A percentile compares a stretch with the other conserved stretches of the same genome.
Evolutionary conservation across 2,888 invertebrate species (phyloP).

Genomic region (Parthenolecanium corni): DNA sequence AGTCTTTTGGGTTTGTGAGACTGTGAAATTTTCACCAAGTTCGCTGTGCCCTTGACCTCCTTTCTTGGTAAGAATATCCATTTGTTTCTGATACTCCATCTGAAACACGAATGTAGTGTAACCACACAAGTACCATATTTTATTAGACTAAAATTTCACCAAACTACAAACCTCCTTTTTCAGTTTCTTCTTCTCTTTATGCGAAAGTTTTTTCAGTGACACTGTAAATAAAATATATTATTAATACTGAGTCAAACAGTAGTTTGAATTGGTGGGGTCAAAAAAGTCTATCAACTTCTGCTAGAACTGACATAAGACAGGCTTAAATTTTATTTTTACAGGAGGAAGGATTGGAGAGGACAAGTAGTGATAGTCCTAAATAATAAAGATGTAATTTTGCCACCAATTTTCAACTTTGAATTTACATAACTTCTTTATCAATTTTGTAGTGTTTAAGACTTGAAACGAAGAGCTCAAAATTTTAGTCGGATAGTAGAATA

Average conservation of each 20-base stretch:
- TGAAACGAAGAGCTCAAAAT: no score
- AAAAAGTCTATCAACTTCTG: background rate
- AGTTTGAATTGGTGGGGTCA: background rate
- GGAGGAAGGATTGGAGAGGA: no score
- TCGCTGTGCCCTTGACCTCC: conserved; percentile 83
- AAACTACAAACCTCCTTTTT: conserved; percentile 50
- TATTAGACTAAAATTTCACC: background rate
- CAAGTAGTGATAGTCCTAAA: no score
- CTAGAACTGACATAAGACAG: no score
- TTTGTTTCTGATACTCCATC: conserved; percentile 75
- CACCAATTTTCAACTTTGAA: no score
- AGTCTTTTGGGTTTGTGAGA: conserved; percentile 68
- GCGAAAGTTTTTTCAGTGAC: conserved; percentile 55
- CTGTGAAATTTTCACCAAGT: conserved; percentile 85
- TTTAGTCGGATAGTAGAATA: no score
- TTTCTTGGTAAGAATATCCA: conserved; percentile 73
- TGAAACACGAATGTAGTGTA: conserved; percentile 38
- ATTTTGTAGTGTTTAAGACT: no score
- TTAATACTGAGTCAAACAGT: background rate
- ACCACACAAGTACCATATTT: background rate
- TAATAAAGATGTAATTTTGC: no score
- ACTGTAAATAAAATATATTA: conserved; percentile 25
- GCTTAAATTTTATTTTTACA: no score
- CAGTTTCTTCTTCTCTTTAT: conserved; percentile 82
- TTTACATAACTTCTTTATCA: no score